Evolutionary conservation across 1,140 invertebrate genomes (phyloP).

Genomic region (Tribolium madens): DNA sequence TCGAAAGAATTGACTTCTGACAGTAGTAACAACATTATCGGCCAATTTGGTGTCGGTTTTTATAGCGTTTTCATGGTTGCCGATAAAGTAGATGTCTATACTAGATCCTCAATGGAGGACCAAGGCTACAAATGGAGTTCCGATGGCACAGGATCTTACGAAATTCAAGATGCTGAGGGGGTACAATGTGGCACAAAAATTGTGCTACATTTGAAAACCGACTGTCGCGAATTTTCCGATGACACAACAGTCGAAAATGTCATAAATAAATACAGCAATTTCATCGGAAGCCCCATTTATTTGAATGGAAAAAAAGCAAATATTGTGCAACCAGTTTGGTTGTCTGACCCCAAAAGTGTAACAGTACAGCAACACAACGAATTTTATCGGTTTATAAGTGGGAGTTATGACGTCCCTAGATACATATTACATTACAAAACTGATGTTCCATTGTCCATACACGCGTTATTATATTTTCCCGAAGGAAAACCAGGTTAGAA

Average conservation of each 20-base stretch:
- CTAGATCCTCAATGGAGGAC: constrained; percentile 72
- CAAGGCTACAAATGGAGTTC: constrained; percentile 88
- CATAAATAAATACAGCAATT: constrained; percentile 97
- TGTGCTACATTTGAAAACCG: constrained; percentile 88
- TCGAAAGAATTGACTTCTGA: constrained; percentile 73
- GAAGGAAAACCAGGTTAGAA: constrained; percentile 83
- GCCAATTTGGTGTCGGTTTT: constrained; percentile 98
- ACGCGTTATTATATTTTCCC: constrained; percentile 93
- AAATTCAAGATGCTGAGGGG: constrained; percentile 86
- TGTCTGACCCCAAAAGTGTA: constrained; percentile 90
- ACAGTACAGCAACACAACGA: constrained; percentile 88
- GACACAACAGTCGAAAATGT: constrained; percentile 87
- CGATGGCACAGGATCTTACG: constrained; percentile 90
- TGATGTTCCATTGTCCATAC: constrained; percentile 92
- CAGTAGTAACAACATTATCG: constrained; percentile 87
- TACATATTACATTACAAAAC: constrained; percentile 88
- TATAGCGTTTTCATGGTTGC: constrained; percentile 98
- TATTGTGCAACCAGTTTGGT: constrained; percentile 86
- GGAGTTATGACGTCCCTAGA: constrained; percentile 86
- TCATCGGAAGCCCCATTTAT: constrained; percentile 92
- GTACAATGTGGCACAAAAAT: constrained; percentile 94
- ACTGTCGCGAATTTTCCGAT: constrained; percentile 90
- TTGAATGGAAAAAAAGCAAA: constrained; percentile 85
- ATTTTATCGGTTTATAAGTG: constrained; percentile 90
- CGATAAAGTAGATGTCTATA: constrained; percentile 93